Percentiles rank a stretch among this genome's conserved stretches.
These are phyloP conservation scores for Tyrophagus putrescentiae DNA, from an alignment of 1,140 invertebrate species.

Conservation along the genomic window DNA sequence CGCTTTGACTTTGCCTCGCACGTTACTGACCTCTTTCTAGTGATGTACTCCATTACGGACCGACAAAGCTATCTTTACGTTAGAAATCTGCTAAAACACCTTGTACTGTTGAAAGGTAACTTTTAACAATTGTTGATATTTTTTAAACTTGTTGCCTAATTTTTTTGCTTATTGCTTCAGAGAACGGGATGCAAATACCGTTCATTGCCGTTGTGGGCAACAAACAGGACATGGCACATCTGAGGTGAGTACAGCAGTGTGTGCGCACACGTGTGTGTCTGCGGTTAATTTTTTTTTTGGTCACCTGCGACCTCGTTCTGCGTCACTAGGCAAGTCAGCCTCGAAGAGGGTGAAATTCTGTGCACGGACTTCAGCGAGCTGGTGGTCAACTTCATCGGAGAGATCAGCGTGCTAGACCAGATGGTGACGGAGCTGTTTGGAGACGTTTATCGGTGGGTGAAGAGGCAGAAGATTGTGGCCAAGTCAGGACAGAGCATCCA, in stretches of 20 bases:
- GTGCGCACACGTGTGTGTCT: not conserved
- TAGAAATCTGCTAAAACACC: slow-evolving; percentile 51
- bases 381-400: not conserved
- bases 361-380: slow-evolving; percentile 17
- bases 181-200: slow-evolving; percentile 35
- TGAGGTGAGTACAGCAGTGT: slow-evolving; percentile 32
- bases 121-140: slow-evolving; percentile 27
- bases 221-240: slow-evolving; percentile 78
- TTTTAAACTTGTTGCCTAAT: slow-evolving; percentile 29
- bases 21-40: slow-evolving; percentile 72
- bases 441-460: slow-evolving; percentile 17
- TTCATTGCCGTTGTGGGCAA: slow-evolving; percentile 68
- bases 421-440: slow-evolving; percentile 11
- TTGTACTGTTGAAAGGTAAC: slow-evolving; percentile 29
- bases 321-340: slow-evolving; percentile 56
- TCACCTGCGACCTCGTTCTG: not conserved
- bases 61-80: slow-evolving; percentile 68
- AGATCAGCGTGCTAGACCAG: slow-evolving; percentile 17
- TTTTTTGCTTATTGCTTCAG: slow-evolving; percentile 24
- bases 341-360: slow-evolving; percentile 49
- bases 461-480: slow-evolving; percentile 3
- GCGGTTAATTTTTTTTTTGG: not conserved
- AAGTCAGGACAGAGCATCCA: slow-evolving; percentile 12
- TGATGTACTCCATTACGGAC: slow-evolving; percentile 84
- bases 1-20: slow-evolving; percentile 49